Evolutionary conservation across 2,113 vertebrate genomes (phyloP).

Genomic region (Tetraodon nigroviridis): DNA sequence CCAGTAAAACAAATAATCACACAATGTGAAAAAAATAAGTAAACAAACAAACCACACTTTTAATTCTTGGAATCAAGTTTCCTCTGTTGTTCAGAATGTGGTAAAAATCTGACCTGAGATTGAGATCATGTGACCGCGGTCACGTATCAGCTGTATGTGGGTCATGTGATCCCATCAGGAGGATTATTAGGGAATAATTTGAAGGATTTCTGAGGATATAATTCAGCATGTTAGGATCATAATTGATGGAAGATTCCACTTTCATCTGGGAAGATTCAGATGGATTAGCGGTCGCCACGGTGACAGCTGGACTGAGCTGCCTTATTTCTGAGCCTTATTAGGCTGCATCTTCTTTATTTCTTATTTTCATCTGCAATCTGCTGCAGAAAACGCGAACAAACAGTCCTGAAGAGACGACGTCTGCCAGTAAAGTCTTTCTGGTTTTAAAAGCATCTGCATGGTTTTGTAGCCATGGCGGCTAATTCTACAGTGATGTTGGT

Average conservation of each 20-base stretch:
- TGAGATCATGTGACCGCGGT: constrained; percentile 4
- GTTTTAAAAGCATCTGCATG: too few relatives aligned
- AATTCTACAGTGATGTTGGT: too few relatives aligned
- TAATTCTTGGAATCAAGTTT: too few relatives aligned
- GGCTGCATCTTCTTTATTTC: constrained; percentile 35
- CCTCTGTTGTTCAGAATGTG: too few relatives aligned
- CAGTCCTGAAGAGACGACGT: too few relatives aligned
- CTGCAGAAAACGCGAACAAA: constrained; percentile 6
- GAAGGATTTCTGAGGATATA: constrained; percentile 64
- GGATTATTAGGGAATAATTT: constrained; percentile 69
- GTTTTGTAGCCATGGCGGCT: too few relatives aligned
- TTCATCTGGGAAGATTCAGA: constrained; percentile 60
- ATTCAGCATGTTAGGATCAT: constrained; percentile 70
- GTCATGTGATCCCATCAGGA: constrained; percentile 62
- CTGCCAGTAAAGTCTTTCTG: too few relatives aligned
- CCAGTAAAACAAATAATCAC: too few relatives aligned
- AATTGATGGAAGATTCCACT: constrained; percentile 70
- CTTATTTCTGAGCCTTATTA: constrained; percentile 55
- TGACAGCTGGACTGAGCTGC: constrained; percentile 68
- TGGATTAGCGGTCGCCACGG: constrained; percentile 53
- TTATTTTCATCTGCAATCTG: constrained; percentile 25
- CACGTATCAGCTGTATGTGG: constrained; percentile 28
- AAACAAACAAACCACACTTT: not conserved
- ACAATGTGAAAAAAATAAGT: not conserved
- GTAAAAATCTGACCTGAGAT: constrained; percentile 4